Evolutionary conservation across 2,888 invertebrate species (phyloP), one percentile per base, ranked within the genome.

Genomic region (Drosophila ezoana): DNA sequence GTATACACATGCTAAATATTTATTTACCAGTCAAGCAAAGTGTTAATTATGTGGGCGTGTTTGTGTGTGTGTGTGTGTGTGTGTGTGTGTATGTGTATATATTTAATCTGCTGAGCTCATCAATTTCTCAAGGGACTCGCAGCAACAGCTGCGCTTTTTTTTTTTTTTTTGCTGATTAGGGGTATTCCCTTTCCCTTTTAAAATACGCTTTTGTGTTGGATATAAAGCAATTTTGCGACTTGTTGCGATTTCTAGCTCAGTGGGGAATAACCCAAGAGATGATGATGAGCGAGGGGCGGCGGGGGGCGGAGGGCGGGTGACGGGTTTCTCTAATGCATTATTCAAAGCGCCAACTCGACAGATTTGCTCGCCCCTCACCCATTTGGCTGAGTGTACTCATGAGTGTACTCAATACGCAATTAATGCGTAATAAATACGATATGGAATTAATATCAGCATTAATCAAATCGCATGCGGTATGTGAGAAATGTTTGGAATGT

Each of bases 41-140:
- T 82, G 81, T 81, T 87, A 82, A 87, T 87, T 87, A 71, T 79
- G 73, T 77, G 81, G 78, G 78, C 61, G 81, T 66, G 28, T 63
- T n/a, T n/a, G n/a, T n/a, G 53, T 47, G 16, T 54, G 57, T 48
- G 37, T 51, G 11, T 54, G 20, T 43, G 16, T 33, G n/a, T 44
- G 20, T 51, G 14, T 43, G 32, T 76, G 59, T 37, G 38, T 56
- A 18, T 66, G 33, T 51, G 41, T 72, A 43, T 56, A 56, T 71
- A 44, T 66, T 76, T 72, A 67, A 72, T 73, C 45, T 74, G 81
- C 81, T 87, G 66, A 83, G 84, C 81, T 83, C 81, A 83, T 81
- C 83, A 64, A 43, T 65, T 71, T 74, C 68, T 74, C 78, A 51
- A 53, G 78, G 68, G 74, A 72, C 47, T 43, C 57, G 38, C n/a